A percentile compares a stretch with the other conserved stretches of the same genome.
Conservation (phyloP, 2,888 invertebrate species). For the Amphipoea oculea region DNA sequence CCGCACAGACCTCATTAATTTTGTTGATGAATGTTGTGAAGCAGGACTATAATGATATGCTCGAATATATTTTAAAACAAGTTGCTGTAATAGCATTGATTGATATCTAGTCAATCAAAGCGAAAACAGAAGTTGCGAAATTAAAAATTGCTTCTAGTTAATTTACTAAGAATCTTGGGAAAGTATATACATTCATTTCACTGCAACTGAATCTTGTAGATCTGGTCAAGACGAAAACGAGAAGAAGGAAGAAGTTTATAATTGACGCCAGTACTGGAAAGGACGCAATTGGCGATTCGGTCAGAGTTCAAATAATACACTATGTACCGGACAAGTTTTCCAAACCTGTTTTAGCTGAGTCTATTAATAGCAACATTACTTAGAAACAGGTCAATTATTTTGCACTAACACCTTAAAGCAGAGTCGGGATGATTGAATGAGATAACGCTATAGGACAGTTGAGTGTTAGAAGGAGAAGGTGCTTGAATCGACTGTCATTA, state of each 20-base stretch:
- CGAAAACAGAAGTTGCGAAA: not conserved
- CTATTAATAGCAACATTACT: conserved; percentile 31
- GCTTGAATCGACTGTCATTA: conserved; percentile 1
- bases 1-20: not conserved
- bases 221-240: conserved; percentile 25
- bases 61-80: conserved; percentile 38
- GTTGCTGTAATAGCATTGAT: conserved; percentile 19
- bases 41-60: conserved; percentile 28
- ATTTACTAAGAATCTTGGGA: conserved; percentile 21
- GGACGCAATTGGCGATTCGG: conserved; percentile 37
- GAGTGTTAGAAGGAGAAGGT: conserved; percentile 27
- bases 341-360: conserved; percentile 48
- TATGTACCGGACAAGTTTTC: conserved; percentile 43
- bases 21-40: conserved; percentile 4
- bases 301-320: conserved; percentile 57
- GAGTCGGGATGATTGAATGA: not conserved
- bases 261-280: conserved; percentile 43
- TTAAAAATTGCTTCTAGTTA: not conserved
- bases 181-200: conserved; percentile 35
- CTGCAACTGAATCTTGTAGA: conserved; percentile 5
- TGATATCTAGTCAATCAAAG: not conserved
- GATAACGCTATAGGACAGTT: not conserved
- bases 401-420: not conserved
- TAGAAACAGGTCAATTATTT: conserved; percentile 48
- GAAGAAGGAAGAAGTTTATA: conserved; percentile 7